Percentiles rank a stretch among this genome's conserved stretches.
These are phyloP conservation scores for Phrynocephalus guinanensis DNA, from an alignment of 2,797 vertebrate genomes.

Conservation along the genomic window DNA sequence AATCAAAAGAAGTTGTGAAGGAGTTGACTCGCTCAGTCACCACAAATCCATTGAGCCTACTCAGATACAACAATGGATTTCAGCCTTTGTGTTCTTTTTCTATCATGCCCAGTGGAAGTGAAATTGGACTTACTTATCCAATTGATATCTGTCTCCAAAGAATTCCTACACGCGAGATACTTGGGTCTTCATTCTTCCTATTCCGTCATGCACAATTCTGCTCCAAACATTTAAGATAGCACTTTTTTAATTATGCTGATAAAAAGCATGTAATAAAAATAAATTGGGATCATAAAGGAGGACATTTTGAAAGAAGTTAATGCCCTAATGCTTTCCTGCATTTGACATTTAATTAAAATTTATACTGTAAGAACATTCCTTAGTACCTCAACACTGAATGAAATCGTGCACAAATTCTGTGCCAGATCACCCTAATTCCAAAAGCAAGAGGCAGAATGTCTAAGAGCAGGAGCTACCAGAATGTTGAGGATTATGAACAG, in stretches of 20 bases:
- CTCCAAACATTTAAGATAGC: neutral
- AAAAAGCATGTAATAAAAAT: neutral
- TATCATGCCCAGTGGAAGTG: neutral
- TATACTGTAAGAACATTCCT: neutral
- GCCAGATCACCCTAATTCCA: neutral
- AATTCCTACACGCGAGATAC: too few relatives aligned
- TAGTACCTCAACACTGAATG: neutral
- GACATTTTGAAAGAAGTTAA: neutral
- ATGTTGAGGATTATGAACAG: neutral
- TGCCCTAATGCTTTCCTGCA: neutral
- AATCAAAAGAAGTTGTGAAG: too few relatives aligned
- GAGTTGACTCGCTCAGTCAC: too few relatives aligned
- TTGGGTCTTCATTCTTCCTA: neutral
- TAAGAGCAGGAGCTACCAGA: neutral
- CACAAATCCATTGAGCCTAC: too few relatives aligned
- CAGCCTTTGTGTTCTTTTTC: neutral
- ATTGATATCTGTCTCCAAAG: neutral
- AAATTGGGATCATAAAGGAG: neutral
- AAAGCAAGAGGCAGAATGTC: neutral
- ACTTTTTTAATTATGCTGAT: neutral
- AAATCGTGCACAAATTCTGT: neutral
- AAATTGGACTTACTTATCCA: neutral
- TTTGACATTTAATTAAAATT: conserved; percentile 32
- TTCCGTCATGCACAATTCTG: neutral
- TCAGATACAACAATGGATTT: too few relatives aligned